Base-by-base conservation (phyloP, 2,113 vertebrate genomes). In the Pyxicephalus adspersus region DNA sequence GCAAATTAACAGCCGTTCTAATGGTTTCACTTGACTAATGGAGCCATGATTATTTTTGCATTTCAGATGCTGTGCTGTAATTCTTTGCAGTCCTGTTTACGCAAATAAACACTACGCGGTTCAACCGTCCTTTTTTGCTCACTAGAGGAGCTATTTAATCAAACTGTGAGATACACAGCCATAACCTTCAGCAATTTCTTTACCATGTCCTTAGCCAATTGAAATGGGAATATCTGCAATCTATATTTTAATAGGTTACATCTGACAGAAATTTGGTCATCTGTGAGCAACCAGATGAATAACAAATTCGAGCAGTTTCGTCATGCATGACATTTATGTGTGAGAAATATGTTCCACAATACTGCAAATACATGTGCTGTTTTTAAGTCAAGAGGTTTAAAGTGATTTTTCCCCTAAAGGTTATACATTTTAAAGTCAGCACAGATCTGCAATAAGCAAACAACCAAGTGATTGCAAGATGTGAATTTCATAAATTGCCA, bases 11-110 rank as follows among this genome's bases (percentile, higher is more conserved):
- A 77, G 80, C 77, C 26, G 45, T 55, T 71, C 34, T 76, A 34
- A 66, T 61, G 76, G 75, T 76, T 84, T 52, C 61, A 78, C 26
- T 83, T 83, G 84, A 79, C 80, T 80, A 77, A 81, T 60, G 34
- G 80, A 80, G 80, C 71, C 29, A 68, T 71, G 28, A 71, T 80
- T 80, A 64, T 74, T 75, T 60, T 66, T 60, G 18, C 64, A 66
- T 82, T 64, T 75, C 63, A 29, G 57, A 73, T 61, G 52, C 57
- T 31, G 60, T 61, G 71, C 60, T 50, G 63, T 38, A 63, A 76
- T 79, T 51, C 61, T 60, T 83, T 54, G 51, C 77, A 75, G 61
- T 18, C 71, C 76, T 18, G 76, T 61, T 83, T 80, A 67, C 63
- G 80, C 66, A 80, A 83, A 67, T 61, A 67, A 79, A 74, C 26